Evolutionary conservation across 2,888 invertebrate species (phyloP).

Genomic region (Argyra leucocephala): DNA sequence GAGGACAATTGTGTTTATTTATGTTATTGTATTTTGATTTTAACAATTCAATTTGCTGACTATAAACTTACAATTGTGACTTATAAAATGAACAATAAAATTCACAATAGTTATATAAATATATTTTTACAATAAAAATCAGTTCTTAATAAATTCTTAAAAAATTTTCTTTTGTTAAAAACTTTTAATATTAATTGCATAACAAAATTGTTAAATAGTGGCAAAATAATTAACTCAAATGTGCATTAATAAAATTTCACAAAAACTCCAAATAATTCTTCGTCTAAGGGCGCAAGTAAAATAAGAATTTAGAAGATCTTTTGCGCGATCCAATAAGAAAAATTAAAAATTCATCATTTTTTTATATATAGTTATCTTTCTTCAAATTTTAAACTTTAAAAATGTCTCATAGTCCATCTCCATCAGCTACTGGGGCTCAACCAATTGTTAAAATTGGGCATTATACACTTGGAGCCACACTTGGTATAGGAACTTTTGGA

Average conservation of each 20-base stretch:
- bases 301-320: neutral
- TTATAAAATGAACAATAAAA: neutral
- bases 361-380: neutral
- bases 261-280: conserved; percentile 6
- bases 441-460: conserved; percentile 91
- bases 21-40: too few species aligned
- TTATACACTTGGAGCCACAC: conserved; percentile 74
- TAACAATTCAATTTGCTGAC: too few species aligned
- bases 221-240: neutral
- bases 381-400: neutral
- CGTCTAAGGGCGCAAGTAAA: conserved; percentile 6
- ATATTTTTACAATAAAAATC: neutral
- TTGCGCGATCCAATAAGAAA: neutral
- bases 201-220: neutral
- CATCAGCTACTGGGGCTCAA: conserved; percentile 39
- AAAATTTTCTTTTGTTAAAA: neutral
- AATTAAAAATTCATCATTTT: neutral
- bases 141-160: neutral
- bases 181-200: neutral
- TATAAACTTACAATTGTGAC: neutral
- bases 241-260: conserved; percentile 1
- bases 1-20: too few species aligned
- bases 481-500: conserved; percentile 98
- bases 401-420: neutral
- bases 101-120: conserved; percentile 1